Conservation (phyloP, 1,140 invertebrate genomes). For the Lepidurus arcticus region DNA sequence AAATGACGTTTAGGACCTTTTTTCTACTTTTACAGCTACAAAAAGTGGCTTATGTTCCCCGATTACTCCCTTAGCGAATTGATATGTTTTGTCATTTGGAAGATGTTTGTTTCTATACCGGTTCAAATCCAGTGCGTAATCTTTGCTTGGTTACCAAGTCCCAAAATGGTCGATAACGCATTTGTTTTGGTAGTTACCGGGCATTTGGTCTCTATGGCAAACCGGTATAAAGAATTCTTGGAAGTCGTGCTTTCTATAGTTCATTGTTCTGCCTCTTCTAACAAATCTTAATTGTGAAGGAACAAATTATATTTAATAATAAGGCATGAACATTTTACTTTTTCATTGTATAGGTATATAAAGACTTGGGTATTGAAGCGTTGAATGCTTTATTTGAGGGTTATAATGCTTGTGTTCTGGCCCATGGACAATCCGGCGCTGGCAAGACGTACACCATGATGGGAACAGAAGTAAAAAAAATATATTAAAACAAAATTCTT, state of each 20-base stretch:
- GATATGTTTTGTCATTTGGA: neutral
- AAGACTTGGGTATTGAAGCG: constrained; percentile 58
- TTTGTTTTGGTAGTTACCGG: constrained; percentile 11
- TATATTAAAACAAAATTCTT: neutral
- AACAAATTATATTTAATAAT: neutral
- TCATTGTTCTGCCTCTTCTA: neutral
- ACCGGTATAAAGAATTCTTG: neutral
- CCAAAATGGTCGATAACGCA: constrained; percentile 1
- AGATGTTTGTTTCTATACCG: neutral
- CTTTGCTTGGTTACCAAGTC: neutral
- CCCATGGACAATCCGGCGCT: constrained; percentile 72
- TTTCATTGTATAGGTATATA: constrained; percentile 53
- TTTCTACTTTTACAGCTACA: neutral
- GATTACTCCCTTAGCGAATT: neutral
- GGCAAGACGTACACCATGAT: constrained; percentile 76
- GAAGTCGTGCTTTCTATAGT: neutral
- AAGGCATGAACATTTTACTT: neutral
- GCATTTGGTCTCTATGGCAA: constrained; percentile 8
- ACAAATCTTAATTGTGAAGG: neutral
- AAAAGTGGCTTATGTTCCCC: neutral
- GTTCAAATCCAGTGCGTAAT: neutral
- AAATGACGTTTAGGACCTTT: neutral
- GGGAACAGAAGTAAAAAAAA: constrained; percentile 49
- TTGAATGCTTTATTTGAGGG: constrained; percentile 52
- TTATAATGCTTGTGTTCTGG: constrained; percentile 60